These are phyloP conservation scores for Muricea muricata DNA, from an alignment of 92 coral and sea anemone species.

Conservation along the genomic window DNA sequence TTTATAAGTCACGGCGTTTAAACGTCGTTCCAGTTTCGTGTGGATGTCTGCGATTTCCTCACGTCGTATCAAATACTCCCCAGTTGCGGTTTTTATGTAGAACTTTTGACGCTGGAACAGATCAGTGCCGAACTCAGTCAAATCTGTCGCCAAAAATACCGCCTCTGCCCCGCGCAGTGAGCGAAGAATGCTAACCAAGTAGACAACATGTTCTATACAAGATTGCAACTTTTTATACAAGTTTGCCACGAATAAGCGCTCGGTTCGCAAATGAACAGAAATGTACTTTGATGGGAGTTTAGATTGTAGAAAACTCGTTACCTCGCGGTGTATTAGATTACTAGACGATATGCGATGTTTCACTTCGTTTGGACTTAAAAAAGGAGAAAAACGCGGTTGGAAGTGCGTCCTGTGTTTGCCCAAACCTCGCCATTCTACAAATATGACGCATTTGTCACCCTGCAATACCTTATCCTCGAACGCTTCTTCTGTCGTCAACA, in stretches of 20 bases:
- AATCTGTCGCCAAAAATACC: conserved; percentile 86
- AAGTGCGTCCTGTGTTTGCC: conserved; percentile 23
- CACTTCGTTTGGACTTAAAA: conserved; percentile 65
- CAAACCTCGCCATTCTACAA: conserved; percentile 42
- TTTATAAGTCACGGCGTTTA: conserved; percentile 66
- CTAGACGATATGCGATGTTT: conserved; percentile 75
- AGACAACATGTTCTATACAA: conserved; percentile 73
- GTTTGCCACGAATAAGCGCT: conserved; percentile 85
- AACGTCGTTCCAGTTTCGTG: conserved; percentile 46
- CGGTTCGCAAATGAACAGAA: conserved; percentile 87
- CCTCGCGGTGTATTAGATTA: conserved; percentile 62
- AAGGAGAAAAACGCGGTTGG: conserved; percentile 21
- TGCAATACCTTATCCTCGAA: neutral
- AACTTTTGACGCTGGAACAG: conserved; percentile 63
- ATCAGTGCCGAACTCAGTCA: conserved; percentile 91
- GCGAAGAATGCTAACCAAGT: conserved; percentile 61
- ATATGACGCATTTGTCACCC: conserved; percentile 38
- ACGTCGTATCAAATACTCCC: conserved; percentile 9
- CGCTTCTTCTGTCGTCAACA: neutral
- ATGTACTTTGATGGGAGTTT: conserved; percentile 63
- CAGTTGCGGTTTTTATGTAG: conserved; percentile 56
- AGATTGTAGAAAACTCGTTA: conserved; percentile 18
- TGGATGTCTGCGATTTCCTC: conserved; percentile 63
- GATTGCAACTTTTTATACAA: conserved; percentile 67
- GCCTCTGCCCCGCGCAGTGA: conserved; percentile 50